A percentile compares a stretch with the other conserved stretches of the same genome.
Conservation (phyloP, 2,797 vertebrate species). For the Cetoscarus ocellatus region DNA sequence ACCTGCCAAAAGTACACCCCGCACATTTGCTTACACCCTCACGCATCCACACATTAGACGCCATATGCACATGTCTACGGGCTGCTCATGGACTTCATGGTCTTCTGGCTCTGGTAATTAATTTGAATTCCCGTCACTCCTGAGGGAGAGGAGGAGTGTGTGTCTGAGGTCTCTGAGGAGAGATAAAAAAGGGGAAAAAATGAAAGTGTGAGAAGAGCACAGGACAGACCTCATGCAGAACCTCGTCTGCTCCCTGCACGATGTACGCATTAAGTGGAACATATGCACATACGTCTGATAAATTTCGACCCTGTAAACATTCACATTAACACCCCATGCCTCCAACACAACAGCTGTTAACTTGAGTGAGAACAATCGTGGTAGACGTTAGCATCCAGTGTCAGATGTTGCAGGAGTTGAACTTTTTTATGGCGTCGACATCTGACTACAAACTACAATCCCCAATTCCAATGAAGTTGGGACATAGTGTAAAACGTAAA, state of each 20-base stretch:
- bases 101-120: constrained; percentile 65
- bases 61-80: constrained; percentile 47
- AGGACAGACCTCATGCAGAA: background rate
- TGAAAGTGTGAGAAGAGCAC: constrained; percentile 24
- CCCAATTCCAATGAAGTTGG: too few species aligned
- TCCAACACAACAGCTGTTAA: background rate
- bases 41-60: constrained; percentile 18
- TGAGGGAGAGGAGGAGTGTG: constrained; percentile 33
- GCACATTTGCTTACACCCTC: constrained; percentile 9
- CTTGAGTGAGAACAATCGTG: constrained; percentile 3
- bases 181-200: constrained; percentile 27
- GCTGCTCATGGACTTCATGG: constrained; percentile 53
- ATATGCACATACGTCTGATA: background rate
- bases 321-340: background rate
- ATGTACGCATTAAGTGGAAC: background rate
- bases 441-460: too few species aligned
- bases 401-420: background rate
- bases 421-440: background rate
- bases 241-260: background rate
- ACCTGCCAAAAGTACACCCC: constrained; percentile 20
- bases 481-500: too few species aligned
- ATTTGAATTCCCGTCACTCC: constrained; percentile 59
- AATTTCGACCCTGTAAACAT: background rate
- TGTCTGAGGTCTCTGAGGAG: constrained; percentile 42
- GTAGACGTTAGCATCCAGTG: constrained; percentile 6